Conservation (phyloP, 2,113 vertebrate genomes). For the Chaetura pelagica region DNA sequence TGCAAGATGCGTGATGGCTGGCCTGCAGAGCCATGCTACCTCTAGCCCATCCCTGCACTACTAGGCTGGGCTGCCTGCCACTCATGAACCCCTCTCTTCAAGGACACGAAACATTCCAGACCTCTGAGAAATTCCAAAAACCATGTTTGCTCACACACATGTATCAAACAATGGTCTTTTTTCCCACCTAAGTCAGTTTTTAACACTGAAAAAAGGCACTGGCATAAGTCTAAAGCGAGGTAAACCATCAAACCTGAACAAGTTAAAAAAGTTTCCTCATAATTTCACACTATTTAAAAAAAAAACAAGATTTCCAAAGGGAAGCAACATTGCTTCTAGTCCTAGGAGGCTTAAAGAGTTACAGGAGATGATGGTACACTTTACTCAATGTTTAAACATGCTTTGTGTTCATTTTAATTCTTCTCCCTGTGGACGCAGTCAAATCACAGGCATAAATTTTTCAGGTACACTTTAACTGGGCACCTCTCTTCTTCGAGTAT, state of each 20-base stretch:
- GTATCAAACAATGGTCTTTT: background rate
- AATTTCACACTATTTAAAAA: background rate
- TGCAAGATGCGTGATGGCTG: background rate
- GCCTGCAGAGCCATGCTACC: background rate
- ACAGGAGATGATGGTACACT: background rate
- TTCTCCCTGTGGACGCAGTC: background rate
- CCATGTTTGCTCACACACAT: background rate
- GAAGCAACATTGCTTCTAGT: background rate
- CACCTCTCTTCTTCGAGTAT: background rate
- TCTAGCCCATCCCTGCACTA: background rate
- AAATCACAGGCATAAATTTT: background rate
- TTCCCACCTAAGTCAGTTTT: background rate
- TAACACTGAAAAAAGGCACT: background rate
- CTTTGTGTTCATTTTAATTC: background rate
- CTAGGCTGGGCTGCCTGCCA: background rate
- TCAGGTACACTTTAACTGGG: background rate
- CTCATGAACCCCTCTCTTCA: background rate
- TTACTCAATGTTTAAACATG: background rate
- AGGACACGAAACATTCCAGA: constrained; percentile 15
- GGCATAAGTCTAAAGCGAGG: background rate
- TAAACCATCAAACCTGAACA: background rate
- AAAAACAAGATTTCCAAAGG: background rate
- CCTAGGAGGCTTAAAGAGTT: background rate
- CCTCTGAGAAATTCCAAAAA: background rate
- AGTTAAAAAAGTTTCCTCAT: background rate